Evolutionary conservation across 2,113 vertebrate species (phyloP).

Genomic region (Sylvia atricapilla): DNA sequence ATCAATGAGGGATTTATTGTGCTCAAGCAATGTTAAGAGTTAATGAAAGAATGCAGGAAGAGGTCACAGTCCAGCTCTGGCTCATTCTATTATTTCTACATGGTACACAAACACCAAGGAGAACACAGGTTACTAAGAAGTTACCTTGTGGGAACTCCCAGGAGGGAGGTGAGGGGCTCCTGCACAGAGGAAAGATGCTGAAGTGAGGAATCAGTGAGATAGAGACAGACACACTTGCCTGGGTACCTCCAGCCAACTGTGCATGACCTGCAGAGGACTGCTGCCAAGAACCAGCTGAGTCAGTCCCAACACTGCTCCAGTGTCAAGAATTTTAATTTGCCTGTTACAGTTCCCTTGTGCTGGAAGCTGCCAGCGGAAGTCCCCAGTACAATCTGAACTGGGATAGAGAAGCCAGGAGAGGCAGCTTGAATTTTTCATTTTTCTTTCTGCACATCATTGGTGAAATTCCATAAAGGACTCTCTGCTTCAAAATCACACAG

Average conservation of each 20-base stretch:
- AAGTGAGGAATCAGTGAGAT: background rate
- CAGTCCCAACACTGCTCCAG: background rate
- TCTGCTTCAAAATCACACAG: background rate
- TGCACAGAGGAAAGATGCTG: rapidly evolving
- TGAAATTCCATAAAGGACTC: background rate
- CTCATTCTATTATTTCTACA: background rate
- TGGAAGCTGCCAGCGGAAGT: background rate
- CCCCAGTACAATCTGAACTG: background rate
- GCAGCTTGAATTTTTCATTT: background rate
- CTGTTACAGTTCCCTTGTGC: background rate
- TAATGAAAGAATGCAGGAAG: background rate
- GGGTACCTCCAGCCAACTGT: background rate
- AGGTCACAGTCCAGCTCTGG: background rate
- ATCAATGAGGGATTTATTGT: rapidly evolving
- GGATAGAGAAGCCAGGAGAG: background rate
- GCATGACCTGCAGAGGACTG: background rate
- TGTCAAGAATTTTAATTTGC: background rate
- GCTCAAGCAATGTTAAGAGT: rapidly evolving
- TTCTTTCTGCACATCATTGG: background rate
- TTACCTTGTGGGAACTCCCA: background rate
- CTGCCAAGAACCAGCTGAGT: background rate
- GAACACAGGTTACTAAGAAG: background rate
- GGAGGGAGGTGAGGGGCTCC: rapidly evolving
- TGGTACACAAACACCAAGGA: rapidly evolving
- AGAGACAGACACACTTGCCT: no score